These are phyloP conservation scores for Simalia tracyae DNA, from an alignment of 2,797 vertebrate species.

Conservation along the genomic window DNA sequence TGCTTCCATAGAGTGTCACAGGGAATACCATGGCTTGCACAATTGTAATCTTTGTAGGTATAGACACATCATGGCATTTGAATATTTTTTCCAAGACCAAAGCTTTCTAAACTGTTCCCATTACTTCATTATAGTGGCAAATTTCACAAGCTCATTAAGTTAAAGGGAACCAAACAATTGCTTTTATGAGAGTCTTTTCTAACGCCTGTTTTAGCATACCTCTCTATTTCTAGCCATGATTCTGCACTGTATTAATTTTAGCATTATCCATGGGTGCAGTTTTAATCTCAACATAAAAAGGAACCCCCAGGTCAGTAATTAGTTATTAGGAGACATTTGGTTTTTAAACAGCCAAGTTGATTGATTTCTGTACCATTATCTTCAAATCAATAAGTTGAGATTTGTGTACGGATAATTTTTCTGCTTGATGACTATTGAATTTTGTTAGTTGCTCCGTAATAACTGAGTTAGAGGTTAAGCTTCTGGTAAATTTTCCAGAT, in stretches of 20 bases:
- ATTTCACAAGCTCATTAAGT: background rate
- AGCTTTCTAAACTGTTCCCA: no score
- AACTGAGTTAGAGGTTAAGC: slow-evolving; percentile 69
- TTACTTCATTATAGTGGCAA: background rate
- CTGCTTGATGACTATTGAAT: slow-evolving; percentile 69
- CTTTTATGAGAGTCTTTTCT: background rate
- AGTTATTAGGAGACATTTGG: slow-evolving; percentile 28
- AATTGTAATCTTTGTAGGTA: background rate
- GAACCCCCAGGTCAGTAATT: background rate
- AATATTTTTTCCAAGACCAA: background rate
- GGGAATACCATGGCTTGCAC: background rate
- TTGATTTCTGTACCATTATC: slow-evolving; percentile 64
- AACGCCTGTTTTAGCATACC: background rate
- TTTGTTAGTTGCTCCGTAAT: slow-evolving; percentile 69
- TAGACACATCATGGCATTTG: background rate
- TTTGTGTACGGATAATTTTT: slow-evolving; percentile 66
- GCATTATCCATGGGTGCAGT: no score
- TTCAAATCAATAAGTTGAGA: slow-evolving; percentile 65
- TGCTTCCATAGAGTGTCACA: background rate
- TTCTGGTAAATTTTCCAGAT: slow-evolving; percentile 64
- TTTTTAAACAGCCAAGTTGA: slow-evolving; percentile 58
- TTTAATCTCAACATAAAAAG: background rate
- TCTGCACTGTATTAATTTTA: background rate
- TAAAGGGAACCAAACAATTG: background rate
- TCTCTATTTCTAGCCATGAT: background rate